Evolutionary conservation across 1,140 invertebrate species (phyloP), one percentile per base, ranked within the genome.

Genomic region (Homarus americanus): DNA sequence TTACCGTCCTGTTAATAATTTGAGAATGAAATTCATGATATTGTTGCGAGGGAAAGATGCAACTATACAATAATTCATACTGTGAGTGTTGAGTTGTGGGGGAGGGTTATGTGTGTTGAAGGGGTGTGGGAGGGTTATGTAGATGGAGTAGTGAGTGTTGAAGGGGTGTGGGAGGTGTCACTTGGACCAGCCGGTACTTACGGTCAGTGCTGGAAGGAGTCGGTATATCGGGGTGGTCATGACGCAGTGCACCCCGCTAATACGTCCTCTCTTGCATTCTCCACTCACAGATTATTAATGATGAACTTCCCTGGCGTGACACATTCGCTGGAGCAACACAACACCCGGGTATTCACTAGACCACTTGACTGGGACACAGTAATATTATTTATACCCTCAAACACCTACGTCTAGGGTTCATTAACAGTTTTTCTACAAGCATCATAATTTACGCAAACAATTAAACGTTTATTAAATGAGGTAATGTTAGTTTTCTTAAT

Each of bases 191-290:
- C 49, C 3, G 10, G n/a, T 20, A 82, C 79, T 82, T 82, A 82
- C 79, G 79, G 79, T 63, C 28, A 82, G 79, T 32, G 53, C 49
- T 63, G 49, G 53, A 32, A 82, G 79, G 28, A 82, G 53, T 20
- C 79, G 34, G 79, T 63, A 82, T 82, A 63, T 24, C 79, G 79
- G 79, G 79, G 79, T 82, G 79, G 49, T 63, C 79, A 82, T 82
- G 49, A 63, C 79, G 53, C 49, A 24, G 44, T 63, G 49, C 28
- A 82, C 44, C 79, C 79, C 79, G 79, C 53, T 82, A 82, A 3
- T n/a, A 63, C 53, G 49, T 82, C 79, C 32, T 24, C 79, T 82
- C 63, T 69, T 69, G 63, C 63, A 69, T 69, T 28, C 63, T 69
- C 12, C 28, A 69, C 63, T 69, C 28, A 9, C 28, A 69, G 20